Evolutionary conservation across 2,888 invertebrate genomes (phyloP).

Genomic region (Geophilus truncorum): DNA sequence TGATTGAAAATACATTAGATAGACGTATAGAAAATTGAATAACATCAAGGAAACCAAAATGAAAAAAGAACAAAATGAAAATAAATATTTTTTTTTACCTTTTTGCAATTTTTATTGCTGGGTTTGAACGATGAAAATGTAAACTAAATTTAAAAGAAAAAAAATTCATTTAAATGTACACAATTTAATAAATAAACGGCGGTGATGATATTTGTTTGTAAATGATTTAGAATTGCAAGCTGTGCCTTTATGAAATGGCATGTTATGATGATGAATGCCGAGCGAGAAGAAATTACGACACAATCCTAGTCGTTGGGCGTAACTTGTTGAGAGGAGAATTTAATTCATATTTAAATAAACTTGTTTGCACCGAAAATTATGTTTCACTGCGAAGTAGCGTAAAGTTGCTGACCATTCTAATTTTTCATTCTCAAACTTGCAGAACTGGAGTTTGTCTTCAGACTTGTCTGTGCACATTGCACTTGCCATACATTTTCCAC

Average conservation of each 20-base stretch:
- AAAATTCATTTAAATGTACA: neutral
- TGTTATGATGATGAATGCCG: neutral
- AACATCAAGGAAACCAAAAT: neutral
- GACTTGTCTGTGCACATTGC: no score
- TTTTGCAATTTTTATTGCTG: neutral
- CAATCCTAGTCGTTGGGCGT: neutral
- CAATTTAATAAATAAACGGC: neutral
- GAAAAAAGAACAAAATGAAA: neutral
- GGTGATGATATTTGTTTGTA: conserved; percentile 11
- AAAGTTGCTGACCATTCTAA: neutral
- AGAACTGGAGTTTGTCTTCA: no score
- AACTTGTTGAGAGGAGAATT: neutral
- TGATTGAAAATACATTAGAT: conserved; percentile 5
- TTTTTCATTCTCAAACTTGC: neutral
- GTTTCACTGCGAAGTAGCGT: neutral
- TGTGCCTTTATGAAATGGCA: neutral
- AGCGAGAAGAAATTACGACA: conserved; percentile 11
- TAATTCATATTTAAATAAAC: conserved; percentile 22
- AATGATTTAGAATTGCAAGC: conserved; percentile 13
- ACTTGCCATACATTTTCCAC: no score
- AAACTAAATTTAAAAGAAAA: neutral
- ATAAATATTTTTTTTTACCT: neutral
- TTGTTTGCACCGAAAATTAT: neutral
- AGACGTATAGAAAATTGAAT: neutral
- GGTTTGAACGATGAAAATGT: no score